Evolutionary conservation across 1,140 invertebrate species (phyloP).

Genomic region (Hycleus cichorii): DNA sequence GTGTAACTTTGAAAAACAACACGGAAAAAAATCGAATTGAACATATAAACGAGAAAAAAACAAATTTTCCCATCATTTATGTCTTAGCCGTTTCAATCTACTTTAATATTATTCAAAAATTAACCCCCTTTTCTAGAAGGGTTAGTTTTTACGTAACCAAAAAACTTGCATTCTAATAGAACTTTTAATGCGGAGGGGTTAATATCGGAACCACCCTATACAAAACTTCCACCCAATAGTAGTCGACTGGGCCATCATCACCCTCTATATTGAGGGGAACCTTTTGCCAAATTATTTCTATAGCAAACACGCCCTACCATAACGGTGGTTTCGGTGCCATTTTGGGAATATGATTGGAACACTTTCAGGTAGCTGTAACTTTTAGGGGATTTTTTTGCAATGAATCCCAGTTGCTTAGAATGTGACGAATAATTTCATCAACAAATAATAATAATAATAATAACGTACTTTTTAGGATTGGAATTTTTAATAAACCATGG

Average conservation of each 20-base stretch:
- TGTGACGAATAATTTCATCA: no score
- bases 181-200: not conserved
- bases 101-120: not conserved
- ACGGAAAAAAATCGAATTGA: constrained; percentile 3
- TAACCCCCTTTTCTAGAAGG: not conserved
- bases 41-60: constrained; percentile 8
- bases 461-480: no score
- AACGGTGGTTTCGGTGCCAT: constrained; percentile 13
- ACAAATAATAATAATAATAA: no score
- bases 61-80: not conserved
- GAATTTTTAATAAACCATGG: not conserved
- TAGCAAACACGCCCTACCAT: constrained; percentile 14
- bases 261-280: not conserved
- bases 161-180: not conserved
- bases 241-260: not conserved
- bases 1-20: not conserved
- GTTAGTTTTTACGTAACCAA: constrained; percentile 2
- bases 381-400: not conserved
- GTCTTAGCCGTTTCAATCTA: not conserved
- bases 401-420: not conserved
- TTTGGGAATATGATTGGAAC: not conserved
- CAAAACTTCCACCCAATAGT: constrained; percentile 7
- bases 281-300: constrained; percentile 19
- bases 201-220: not conserved
- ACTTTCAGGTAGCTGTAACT: not conserved